phyloP scores from a whole-genome alignment of 2,797 vertebrate genomes.

The Tenualosa thibaudeaui region DNA sequence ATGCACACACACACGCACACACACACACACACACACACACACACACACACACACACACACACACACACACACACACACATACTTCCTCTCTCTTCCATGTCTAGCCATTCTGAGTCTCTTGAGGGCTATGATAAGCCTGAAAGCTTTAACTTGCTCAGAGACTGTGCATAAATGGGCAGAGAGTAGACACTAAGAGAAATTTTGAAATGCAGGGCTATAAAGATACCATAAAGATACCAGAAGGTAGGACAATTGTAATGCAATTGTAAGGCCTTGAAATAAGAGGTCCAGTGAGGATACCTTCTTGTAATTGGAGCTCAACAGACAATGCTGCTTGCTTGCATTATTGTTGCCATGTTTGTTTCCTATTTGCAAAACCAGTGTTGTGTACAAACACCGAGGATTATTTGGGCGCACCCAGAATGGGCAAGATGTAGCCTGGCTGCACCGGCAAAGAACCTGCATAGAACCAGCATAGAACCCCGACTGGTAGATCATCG shows the following conservation, averaged over 20 bases:
- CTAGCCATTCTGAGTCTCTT: background rate
- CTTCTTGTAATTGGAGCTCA: background rate
- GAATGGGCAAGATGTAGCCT: too few relatives aligned
- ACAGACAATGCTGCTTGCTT: background rate
- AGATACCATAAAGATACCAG: background rate
- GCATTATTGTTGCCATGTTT: background rate
- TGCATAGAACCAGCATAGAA: too few relatives aligned
- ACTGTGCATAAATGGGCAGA: background rate
- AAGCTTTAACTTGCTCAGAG: constrained; percentile 8
- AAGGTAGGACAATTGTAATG: too few relatives aligned
- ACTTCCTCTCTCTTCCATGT: background rate
- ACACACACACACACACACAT: too few relatives aligned
- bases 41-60: background rate
- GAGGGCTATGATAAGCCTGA: background rate
- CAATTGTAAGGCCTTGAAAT: background rate
- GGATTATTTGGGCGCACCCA: background rate
- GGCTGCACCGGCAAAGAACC: too few relatives aligned
- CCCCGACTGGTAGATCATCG: too few relatives aligned
- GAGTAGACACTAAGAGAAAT: background rate
- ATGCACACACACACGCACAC: too few relatives aligned
- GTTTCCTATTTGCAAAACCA: background rate
- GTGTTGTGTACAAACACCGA: background rate
- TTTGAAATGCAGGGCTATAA: background rate
- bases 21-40: background rate
- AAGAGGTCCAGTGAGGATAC: background rate